phyloP scores from a whole-genome alignment of 2,797 vertebrate genomes.

The Acanthurus leucopareius region DNA sequence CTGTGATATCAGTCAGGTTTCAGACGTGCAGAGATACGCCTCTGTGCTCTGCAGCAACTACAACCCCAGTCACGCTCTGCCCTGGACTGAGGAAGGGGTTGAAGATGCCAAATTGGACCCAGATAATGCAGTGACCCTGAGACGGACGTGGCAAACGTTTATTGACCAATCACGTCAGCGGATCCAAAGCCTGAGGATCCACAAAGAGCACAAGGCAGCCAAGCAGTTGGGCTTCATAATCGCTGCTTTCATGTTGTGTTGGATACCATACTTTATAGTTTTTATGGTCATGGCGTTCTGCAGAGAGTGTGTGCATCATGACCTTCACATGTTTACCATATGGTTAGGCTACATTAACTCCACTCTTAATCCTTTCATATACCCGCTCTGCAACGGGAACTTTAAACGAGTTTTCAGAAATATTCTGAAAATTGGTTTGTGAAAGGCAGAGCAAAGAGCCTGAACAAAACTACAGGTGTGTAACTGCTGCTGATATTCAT shows the following conservation, averaged over 20 bases:
- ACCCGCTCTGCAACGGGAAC: constrained; percentile 95
- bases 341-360: constrained; percentile 99
- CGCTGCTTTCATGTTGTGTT: constrained; percentile 93
- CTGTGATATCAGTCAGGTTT: constrained; percentile 74
- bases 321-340: constrained; percentile 93
- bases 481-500: constrained; percentile 24
- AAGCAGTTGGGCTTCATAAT: constrained; percentile 96
- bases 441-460: constrained; percentile 9
- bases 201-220: constrained; percentile 93
- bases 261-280: constrained; percentile 96
- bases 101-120: constrained; percentile 67
- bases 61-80: constrained; percentile 55
- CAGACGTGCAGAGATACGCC: constrained; percentile 84
- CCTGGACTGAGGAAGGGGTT: constrained; percentile 58
- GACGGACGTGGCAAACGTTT: constrained; percentile 89
- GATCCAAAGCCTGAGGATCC: constrained; percentile 85
- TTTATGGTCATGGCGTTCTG: constrained; percentile 95
- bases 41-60: constrained; percentile 70
- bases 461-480: background rate
- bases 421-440: constrained; percentile 84
- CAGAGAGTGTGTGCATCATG: constrained; percentile 83
- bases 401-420: constrained; percentile 96
- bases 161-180: constrained; percentile 86
- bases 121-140: constrained; percentile 82
- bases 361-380: constrained; percentile 96